Evolutionary conservation across 2,888 invertebrate species (phyloP).

Genomic region (Rhimphoctona megacephalus): DNA sequence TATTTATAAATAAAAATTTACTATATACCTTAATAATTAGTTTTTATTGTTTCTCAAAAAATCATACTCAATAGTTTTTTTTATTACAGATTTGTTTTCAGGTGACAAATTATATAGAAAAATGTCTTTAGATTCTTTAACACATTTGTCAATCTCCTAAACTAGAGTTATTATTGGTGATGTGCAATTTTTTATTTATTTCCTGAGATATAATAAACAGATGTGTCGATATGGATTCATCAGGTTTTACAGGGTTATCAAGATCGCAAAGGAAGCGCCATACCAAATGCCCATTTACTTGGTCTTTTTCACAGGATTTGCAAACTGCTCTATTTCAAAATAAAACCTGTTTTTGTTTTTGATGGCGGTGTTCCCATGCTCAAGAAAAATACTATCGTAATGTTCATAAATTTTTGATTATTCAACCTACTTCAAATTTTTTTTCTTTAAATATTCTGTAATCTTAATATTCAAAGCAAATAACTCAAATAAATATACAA

Average conservation of each 20-base stretch:
- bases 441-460: background rate
- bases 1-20: background rate
- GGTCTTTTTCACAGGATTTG: slow-evolving; percentile 97
- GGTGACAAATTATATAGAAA: background rate
- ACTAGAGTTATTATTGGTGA: too few relatives aligned
- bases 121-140: background rate
- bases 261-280: slow-evolving; percentile 92
- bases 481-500: background rate
- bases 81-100: background rate
- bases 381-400: slow-evolving; percentile 96
- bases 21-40: too few relatives aligned
- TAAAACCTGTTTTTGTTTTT: slow-evolving; percentile 99
- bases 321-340: slow-evolving; percentile 97
- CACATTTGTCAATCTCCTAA: background rate
- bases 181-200: background rate
- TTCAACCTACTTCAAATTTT: background rate
- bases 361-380: slow-evolving; percentile 97
- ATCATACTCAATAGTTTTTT: background rate
- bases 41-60: background rate
- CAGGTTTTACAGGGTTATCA: slow-evolving; percentile 98
- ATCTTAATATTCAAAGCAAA: background rate
- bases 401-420: slow-evolving; percentile 75
- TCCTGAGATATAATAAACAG: slow-evolving; percentile 85
- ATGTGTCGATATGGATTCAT: slow-evolving; percentile 99
- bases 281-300: slow-evolving; percentile 96